Percentiles rank a stretch among this genome's conserved stretches.
Conservation (phyloP, 2,113 vertebrate genomes). For the Cebidichthys violaceus region DNA sequence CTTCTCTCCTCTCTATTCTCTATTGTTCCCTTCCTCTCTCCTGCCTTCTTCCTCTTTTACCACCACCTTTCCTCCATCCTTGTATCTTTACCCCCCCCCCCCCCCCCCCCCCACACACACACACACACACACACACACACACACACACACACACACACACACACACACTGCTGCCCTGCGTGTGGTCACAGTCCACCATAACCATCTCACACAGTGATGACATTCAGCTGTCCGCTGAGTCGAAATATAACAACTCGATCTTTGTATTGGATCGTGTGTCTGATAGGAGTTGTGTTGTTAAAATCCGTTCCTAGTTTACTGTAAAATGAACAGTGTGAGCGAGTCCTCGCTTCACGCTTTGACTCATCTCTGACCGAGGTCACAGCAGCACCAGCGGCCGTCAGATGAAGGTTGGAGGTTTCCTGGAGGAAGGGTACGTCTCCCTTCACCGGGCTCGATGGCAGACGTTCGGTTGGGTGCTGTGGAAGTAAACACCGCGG, state of each 20-base stretch:
- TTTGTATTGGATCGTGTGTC: neutral
- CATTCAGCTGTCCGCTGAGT: neutral
- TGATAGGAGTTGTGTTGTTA: neutral
- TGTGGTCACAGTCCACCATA: neutral
- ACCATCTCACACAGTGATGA: neutral
- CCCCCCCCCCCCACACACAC: neutral
- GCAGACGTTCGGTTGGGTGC: no score
- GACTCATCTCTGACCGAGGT: neutral
- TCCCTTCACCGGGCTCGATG: neutral
- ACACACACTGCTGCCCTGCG: neutral
- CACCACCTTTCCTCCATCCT: neutral
- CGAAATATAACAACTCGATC: no score
- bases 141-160: no score
- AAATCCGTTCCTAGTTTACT: neutral
- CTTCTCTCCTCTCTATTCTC: slow-evolving; percentile 5
- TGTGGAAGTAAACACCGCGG: neutral
- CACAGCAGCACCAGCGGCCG: neutral
- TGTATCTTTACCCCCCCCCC: neutral
- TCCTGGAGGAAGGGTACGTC: neutral
- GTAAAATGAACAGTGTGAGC: neutral
- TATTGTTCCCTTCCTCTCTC: neutral
- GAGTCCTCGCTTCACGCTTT: neutral
- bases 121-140: no score
- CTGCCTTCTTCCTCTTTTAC: neutral
- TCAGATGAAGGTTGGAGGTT: neutral